Conservation (phyloP, 1,140 invertebrate genomes). For the Bombus waltoni region DNA sequence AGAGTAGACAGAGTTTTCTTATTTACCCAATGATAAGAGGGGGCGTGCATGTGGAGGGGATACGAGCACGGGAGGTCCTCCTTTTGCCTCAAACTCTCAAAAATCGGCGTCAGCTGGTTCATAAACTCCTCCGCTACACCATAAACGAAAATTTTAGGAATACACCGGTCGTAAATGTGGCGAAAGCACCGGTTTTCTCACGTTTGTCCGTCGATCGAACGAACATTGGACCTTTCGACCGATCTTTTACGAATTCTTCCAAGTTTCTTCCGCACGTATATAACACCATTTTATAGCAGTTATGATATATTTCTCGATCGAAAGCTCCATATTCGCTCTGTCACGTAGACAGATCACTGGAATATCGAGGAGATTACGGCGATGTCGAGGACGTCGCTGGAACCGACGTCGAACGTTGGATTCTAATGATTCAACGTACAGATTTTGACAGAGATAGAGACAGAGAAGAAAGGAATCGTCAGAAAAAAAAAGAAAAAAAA, state of each 20-base stretch:
- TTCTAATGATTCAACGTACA: background rate
- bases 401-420: background rate
- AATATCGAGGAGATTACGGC: background rate
- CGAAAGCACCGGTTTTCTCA: conserved; percentile 7
- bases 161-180: background rate
- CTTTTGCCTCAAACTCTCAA: conserved; percentile 94
- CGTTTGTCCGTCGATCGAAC: background rate
- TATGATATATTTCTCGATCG: background rate
- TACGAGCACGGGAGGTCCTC: conserved; percentile 94
- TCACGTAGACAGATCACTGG: background rate
- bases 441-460: background rate
- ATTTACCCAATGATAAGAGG: conserved; percentile 88
- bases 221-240: background rate
- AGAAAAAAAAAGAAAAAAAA: background rate
- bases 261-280: background rate
- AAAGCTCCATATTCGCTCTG: background rate
- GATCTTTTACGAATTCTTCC: background rate
- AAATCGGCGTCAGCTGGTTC: conserved; percentile 96
- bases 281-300: too few relatives aligned
- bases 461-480: background rate
- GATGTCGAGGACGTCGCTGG: background rate
- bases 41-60: conserved; percentile 89
- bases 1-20: conserved; percentile 72
- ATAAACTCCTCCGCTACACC: conserved; percentile 94
- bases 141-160: conserved; percentile 80